phyloP scores from a whole-genome alignment of 2,113 vertebrate genomes.

The Myiozetetes cayanensis region DNA sequence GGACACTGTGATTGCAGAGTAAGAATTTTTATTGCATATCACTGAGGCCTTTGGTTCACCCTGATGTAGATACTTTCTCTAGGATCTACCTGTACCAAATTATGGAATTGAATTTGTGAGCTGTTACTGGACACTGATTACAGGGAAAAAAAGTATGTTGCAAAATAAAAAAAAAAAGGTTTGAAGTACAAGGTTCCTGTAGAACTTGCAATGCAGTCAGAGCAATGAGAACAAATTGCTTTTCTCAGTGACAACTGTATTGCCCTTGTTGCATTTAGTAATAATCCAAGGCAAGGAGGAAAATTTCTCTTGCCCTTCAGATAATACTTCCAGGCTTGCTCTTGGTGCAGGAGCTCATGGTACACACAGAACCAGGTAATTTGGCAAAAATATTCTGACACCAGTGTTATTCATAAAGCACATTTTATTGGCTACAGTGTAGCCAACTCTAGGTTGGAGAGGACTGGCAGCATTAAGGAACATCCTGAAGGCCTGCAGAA shows the following conservation, averaged over 20 bases:
- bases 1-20: not conserved
- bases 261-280: not conserved
- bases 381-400: not conserved
- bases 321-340: not conserved
- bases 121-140: not conserved
- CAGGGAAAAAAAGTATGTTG: not conserved
- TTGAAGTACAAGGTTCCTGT: not conserved
- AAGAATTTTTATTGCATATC: not conserved
- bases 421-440: not conserved
- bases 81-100: not conserved
- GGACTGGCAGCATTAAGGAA: not conserved
- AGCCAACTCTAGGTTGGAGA: not conserved
- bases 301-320: not conserved
- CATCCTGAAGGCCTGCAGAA: not conserved
- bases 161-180: not conserved
- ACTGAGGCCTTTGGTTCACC: not conserved
- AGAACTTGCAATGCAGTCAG: not conserved
- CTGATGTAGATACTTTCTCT: not conserved
- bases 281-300: not conserved
- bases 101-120: not conserved
- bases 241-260: not conserved
- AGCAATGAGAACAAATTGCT: not conserved
- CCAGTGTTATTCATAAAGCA: not conserved
- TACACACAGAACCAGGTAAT: not conserved
- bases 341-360: not conserved